Base-by-base conservation (phyloP, 2,888 invertebrate species). In the Drosophila borborema region DNA sequence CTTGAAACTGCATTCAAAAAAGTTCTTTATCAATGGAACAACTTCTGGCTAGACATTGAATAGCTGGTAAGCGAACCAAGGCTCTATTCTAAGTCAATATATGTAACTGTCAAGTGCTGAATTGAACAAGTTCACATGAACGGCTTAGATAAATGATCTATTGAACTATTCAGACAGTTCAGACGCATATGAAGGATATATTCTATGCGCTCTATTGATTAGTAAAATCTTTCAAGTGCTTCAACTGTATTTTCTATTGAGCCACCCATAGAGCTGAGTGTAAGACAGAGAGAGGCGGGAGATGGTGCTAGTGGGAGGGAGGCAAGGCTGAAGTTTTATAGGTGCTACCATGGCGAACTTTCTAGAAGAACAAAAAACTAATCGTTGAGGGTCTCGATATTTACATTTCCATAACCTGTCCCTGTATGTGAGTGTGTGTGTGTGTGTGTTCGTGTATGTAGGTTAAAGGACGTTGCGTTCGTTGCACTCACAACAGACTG, bases 391-490 rank as follows among this genome's bases (percentile, higher is more conserved):
- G 38, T 23, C 53, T 38, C 53, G 38, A 38, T 38, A 54, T 54
- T 54, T 54, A 20, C 53, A 54, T 54, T 54, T 38, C 9, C 36
- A 38, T 38, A 14, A 28, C 31, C 28, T 48, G 41, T 36, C 31
- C 38, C 14, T 41, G 23, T 31, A 38, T 20, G 20, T 20, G 36
- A 23, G 40, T 58, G 46, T 40, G 45, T 34, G 40, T 23, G 53
- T 16, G 59, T 58, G 36, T 62, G 61, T 40, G 41, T 53, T 14
- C 55, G 23, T 38, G 45, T 86, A 87, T 86, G 89, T 89, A 87
- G 87, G 87, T 89, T 89, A 85, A 86, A 85, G 86, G 86, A 76
- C 86, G 86, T 40, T 54, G 85, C 77, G 89, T 84, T 84, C 89
- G 74, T 86, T 86, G 85, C 85, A 87, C 85, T 67, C 80, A 48